A percentile compares a stretch with the other conserved stretches of the same genome.
These are phyloP conservation scores for Callithrix jacchus DNA, from an alignment of 2,113 vertebrate species.

Conservation along the genomic window DNA sequence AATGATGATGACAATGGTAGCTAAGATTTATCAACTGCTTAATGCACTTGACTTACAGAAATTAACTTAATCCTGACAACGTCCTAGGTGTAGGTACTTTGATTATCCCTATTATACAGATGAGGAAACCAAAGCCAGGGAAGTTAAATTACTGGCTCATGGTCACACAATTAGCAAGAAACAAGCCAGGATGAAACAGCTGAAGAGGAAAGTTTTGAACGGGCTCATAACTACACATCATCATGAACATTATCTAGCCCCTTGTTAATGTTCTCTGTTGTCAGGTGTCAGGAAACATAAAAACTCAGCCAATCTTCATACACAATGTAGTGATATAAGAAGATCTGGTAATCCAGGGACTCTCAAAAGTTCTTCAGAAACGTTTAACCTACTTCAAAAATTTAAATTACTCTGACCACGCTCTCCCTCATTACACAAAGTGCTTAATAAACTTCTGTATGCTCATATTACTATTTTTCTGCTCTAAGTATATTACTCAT, in stretches of 20 bases:
- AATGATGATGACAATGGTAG: background rate
- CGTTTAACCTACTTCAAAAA: background rate
- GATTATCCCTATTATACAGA: background rate
- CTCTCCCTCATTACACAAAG: background rate
- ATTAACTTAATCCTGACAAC: background rate
- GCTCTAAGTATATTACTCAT: background rate
- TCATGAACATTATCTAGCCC: background rate
- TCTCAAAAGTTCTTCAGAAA: slow-evolving; percentile 21
- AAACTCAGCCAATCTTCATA: background rate
- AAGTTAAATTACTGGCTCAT: background rate
- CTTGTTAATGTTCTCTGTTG: background rate
- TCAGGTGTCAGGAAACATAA: background rate
- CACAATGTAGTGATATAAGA: background rate
- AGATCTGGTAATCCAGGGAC: background rate
- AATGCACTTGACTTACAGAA: background rate
- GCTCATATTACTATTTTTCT: background rate
- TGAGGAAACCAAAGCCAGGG: background rate
- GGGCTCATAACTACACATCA: background rate
- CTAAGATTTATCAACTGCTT: background rate
- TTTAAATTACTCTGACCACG: background rate
- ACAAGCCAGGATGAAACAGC: background rate
- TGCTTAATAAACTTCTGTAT: background rate
- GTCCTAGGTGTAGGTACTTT: background rate
- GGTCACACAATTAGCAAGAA: background rate
- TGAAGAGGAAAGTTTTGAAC: background rate